Evolutionary conservation across 2,888 invertebrate species (phyloP).

Genomic region (Boloria selene): DNA sequence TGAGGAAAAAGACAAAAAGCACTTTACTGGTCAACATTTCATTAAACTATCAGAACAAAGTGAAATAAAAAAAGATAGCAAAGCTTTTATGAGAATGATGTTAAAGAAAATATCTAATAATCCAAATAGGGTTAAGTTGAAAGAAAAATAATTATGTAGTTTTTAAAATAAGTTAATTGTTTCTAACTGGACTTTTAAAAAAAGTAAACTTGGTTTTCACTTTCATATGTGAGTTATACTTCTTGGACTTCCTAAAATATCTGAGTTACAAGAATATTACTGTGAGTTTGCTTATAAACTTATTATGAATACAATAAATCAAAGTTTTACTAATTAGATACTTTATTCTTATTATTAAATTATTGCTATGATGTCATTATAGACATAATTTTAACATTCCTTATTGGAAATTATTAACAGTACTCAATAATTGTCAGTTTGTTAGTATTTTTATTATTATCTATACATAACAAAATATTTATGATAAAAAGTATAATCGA

Average conservation of each 20-base stretch:
- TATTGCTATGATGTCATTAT: constrained; percentile 73
- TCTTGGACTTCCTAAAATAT: background rate
- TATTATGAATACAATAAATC: constrained; percentile 41
- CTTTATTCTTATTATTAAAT: constrained; percentile 57
- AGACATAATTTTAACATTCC: constrained; percentile 71
- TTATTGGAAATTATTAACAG: constrained; percentile 60
- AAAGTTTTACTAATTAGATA: constrained; percentile 40
- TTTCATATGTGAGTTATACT: background rate
- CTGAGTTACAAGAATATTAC: background rate
- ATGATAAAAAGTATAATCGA: constrained; percentile 54
- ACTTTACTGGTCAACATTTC: constrained; percentile 65
- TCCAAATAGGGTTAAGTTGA: constrained; percentile 63
- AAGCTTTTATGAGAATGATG: constrained; percentile 65
- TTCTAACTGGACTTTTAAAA: background rate
- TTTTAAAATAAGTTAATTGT: background rate
- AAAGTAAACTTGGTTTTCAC: too few relatives aligned
- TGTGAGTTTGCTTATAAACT: background rate
- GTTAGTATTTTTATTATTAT: constrained; percentile 38
- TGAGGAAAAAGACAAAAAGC: constrained; percentile 37
- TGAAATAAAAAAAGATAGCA: constrained; percentile 44
- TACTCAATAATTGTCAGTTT: constrained; percentile 51
- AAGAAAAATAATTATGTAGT: constrained; percentile 30
- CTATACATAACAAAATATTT: constrained; percentile 48
- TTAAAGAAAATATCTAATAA: constrained; percentile 70
- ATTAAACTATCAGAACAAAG: constrained; percentile 56